phyloP scores from a whole-genome alignment of 2,888 invertebrate species.

The Mimachlamys varia region DNA sequence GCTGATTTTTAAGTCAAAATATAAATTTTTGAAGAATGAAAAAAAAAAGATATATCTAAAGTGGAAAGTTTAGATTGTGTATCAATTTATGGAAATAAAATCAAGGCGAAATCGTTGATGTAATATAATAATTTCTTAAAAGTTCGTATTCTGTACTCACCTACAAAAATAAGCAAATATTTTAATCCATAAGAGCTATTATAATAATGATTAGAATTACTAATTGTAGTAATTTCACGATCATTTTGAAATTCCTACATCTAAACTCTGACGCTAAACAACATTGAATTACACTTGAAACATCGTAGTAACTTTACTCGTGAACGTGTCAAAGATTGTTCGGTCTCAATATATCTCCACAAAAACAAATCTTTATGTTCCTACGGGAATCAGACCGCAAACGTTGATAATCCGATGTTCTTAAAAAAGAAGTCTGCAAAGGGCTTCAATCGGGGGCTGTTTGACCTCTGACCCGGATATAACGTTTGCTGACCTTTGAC shows the following conservation, averaged over 20 bases:
- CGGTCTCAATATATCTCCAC: neutral
- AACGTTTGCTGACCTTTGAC: slow-evolving; percentile 11
- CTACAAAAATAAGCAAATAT: too few species aligned
- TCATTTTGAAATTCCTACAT: neutral
- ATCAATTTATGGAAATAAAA: too few species aligned
- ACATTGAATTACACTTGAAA: neutral
- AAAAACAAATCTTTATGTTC: slow-evolving; percentile 24
- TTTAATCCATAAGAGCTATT: too few species aligned
- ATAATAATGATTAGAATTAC: neutral
- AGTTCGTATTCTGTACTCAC: too few species aligned
- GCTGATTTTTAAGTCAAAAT: too few species aligned
- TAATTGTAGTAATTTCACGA: too few species aligned
- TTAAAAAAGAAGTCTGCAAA: neutral
- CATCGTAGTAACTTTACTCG: neutral
- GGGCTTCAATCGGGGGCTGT: slow-evolving; percentile 10
- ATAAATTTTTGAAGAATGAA: too few species aligned
- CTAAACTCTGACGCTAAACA: neutral
- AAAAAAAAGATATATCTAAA: too few species aligned
- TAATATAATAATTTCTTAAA: too few species aligned
- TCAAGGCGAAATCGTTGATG: too few species aligned
- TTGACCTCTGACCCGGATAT: neutral
- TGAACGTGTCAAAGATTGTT: slow-evolving; percentile 2
- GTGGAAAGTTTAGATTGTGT: too few species aligned
- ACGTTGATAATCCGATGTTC: neutral
- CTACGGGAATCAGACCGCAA: slow-evolving; percentile 18